Evolutionary conservation across 1,140 invertebrate genomes (phyloP).

Genomic region (Phymorhynchus buccinoides): DNA sequence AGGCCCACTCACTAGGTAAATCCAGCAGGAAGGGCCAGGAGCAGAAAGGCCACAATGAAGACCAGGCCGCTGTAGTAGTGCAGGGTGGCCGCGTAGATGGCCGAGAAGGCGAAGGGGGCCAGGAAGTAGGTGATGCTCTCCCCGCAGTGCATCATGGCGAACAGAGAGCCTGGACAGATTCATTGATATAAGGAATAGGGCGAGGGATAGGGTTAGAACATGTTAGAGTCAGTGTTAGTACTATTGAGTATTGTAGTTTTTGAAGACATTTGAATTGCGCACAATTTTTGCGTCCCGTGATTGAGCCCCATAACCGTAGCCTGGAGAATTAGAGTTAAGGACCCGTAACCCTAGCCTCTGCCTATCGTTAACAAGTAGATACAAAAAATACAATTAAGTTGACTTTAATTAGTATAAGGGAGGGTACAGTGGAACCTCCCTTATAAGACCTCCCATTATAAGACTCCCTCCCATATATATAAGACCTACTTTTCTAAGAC

Average conservation of each 20-base stretch:
- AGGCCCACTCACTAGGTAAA: conserved; percentile 58
- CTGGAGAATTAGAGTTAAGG: too few species aligned
- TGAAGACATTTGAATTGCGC: too few species aligned
- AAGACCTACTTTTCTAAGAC: too few species aligned
- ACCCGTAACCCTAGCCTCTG: too few species aligned
- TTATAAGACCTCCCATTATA: too few species aligned
- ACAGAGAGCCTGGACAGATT: conserved; percentile 63
- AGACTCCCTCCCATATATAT: too few species aligned
- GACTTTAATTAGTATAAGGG: too few species aligned
- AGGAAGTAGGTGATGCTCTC: conserved; percentile 69
- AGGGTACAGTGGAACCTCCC: too few species aligned
- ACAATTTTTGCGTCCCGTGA: too few species aligned
- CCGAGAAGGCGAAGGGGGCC: conserved; percentile 67
- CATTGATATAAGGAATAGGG: neutral
- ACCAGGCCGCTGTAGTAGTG: conserved; percentile 65
- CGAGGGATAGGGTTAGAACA: neutral
- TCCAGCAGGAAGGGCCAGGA: conserved; percentile 53
- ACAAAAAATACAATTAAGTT: too few species aligned
- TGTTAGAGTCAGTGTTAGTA: neutral
- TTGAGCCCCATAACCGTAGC: too few species aligned
- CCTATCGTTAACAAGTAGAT: too few species aligned
- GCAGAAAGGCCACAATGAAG: conserved; percentile 62
- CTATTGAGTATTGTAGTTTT: neutral
- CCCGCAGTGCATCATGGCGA: conserved; percentile 71
- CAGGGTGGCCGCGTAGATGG: conserved; percentile 63